Evolutionary conservation across 2,797 vertebrate genomes (phyloP), one percentile per base, ranked within the genome.

Genomic region (Astyanax mexicanus): DNA sequence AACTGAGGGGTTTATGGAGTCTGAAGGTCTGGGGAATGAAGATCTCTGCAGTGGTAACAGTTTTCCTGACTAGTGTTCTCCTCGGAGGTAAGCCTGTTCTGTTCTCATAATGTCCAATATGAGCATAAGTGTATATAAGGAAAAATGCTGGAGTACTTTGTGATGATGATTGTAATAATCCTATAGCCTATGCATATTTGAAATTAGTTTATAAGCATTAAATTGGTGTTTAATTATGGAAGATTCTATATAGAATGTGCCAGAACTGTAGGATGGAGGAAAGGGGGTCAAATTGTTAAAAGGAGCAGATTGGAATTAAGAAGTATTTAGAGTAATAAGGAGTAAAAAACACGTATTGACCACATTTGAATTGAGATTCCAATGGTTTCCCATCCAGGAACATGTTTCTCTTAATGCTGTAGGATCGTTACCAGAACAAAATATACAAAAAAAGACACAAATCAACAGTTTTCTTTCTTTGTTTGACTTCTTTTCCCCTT

Each of bases 1-100:
- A 88, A 84, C 81, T 83, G 40, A 40, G 74, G 74, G 85, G 85
- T 93, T 89, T 91, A 90, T 93, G 87, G 92, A 92, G 90, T 82
- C 85, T 84, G 84, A 88, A 84, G 86, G 79, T 13, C 87, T 87
- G 89, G 86, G 94, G 91, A 92, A 95, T 95, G 94, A 92, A 92
- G 89, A 89, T 92, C 89, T 92, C 80, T 81, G 87, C 89, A 77
- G 89, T 91, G 86, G 75, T 92, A 69, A 87, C 89, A 23, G 86
- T 89, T 89, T 80, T 95, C 73, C 88, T 95, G 81, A 88, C 83
- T 84, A 89, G 78, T 70, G 71, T 83, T 3, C 83, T 94, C 49
- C 81, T 89, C 64, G 87, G 75, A 92, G 92, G 93, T 94, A 92
- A 85, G 93, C 83, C 81, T 76, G 32, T 49, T 70, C 65, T 80